Percentiles rank a stretch among this genome's conserved stretches.
Conservation (phyloP, 2,113 vertebrate genomes). For the Trichechus manatus region DNA sequence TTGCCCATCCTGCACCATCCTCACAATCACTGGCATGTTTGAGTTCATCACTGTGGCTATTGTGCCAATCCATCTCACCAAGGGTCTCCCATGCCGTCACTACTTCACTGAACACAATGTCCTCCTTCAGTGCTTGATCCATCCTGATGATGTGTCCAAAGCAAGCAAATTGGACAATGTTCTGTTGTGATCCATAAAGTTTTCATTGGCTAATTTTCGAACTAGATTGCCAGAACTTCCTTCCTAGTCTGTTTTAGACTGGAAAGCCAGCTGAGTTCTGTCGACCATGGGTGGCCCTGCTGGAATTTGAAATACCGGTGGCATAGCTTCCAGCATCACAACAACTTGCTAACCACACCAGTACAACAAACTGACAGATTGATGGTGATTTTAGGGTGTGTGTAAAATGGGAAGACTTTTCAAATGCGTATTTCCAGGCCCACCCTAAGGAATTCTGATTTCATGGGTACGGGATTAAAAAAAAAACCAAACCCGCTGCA, state of each 20-base stretch:
- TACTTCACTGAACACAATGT: neutral
- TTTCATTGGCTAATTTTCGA: neutral
- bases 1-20: neutral
- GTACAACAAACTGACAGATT: neutral
- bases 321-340: neutral
- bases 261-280: neutral
- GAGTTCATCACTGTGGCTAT: neutral
- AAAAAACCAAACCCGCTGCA: too few relatives aligned
- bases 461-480: too few relatives aligned
- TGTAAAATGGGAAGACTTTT: neutral
- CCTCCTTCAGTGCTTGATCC: neutral
- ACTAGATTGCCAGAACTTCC: neutral
- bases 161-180: neutral
- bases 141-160: neutral
- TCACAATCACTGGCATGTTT: neutral
- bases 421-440: neutral
- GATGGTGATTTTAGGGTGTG: neutral
- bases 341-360: neutral
- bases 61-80: neutral
- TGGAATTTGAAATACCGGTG: neutral
- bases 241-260: neutral
- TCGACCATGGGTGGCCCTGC: neutral
- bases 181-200: neutral
- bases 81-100: neutral
- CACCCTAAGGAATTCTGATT: neutral